These are phyloP conservation scores for Prosopocoilus inquinatus DNA, from an alignment of 2,888 invertebrate genomes.

Conservation along the genomic window DNA sequence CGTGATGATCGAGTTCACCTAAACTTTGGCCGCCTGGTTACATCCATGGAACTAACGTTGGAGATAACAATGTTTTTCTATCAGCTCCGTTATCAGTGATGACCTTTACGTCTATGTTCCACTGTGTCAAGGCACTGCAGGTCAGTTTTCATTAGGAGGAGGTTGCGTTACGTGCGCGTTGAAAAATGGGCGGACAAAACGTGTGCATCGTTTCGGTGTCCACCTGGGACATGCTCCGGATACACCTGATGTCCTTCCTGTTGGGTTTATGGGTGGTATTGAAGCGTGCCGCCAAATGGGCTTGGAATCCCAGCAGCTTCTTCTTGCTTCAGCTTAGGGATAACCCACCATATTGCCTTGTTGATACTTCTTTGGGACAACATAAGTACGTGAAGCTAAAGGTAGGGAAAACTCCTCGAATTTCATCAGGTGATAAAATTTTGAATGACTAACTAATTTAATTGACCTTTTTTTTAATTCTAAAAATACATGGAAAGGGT, in stretches of 20 bases:
- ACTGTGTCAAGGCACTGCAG: slow-evolving; percentile 1
- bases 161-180: not conserved
- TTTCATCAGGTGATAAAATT: no score
- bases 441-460: no score
- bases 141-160: slow-evolving; percentile 8
- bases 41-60: not conserved
- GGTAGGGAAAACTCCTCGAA: slow-evolving; percentile 47
- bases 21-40: no score
- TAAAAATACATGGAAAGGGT: no score
- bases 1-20: no score
- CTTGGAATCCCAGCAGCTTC: slow-evolving; percentile 54
- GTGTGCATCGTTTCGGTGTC: slow-evolving; percentile 53
- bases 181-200: slow-evolving; percentile 13
- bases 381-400: slow-evolving; percentile 66
- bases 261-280: slow-evolving; percentile 55
- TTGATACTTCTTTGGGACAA: slow-evolving; percentile 58
- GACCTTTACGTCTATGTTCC: not conserved
- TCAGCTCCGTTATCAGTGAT: not conserved
- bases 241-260: slow-evolving; percentile 53
- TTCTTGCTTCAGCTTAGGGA: slow-evolving; percentile 51
- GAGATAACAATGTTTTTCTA: slow-evolving; percentile 1
- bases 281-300: slow-evolving; percentile 52
- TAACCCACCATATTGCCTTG: slow-evolving; percentile 60
- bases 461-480: no score
- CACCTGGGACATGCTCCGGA: slow-evolving; percentile 49